These are phyloP conservation scores for Antennarius maculatus DNA, from an alignment of 2,797 vertebrate species.

Conservation along the genomic window DNA sequence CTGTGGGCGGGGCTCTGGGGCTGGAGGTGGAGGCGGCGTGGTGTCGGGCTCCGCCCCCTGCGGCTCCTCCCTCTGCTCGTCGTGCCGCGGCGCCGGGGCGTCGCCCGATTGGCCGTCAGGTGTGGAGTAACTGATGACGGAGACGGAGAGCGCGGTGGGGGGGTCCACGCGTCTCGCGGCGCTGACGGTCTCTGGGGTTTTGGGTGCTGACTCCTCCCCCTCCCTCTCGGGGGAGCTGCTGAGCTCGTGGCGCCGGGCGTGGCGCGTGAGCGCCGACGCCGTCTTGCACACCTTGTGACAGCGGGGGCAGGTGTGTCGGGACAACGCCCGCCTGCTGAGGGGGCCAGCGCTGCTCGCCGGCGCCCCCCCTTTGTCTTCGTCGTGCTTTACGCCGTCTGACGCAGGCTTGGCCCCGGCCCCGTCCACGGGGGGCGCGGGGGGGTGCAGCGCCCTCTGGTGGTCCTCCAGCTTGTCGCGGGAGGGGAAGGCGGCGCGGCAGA, in stretches of 20 bases:
- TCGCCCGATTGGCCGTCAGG: constrained; percentile 52
- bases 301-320: constrained; percentile 86
- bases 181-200: constrained; percentile 53
- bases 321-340: constrained; percentile 83
- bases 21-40: constrained; percentile 32
- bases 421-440: constrained; percentile 52
- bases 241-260: constrained; percentile 85
- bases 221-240: constrained; percentile 80
- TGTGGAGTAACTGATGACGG: constrained; percentile 81
- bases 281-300: constrained; percentile 93
- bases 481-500: constrained; percentile 80
- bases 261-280: constrained; percentile 89
- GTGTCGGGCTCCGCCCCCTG: constrained; percentile 57
- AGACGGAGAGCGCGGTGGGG: constrained; percentile 74
- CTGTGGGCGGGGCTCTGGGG: constrained; percentile 57
- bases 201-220: constrained; percentile 62
- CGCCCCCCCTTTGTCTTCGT: constrained; percentile 69
- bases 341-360: constrained; percentile 67
- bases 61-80: constrained; percentile 50
- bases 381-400: constrained; percentile 57
- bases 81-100: constrained; percentile 45
- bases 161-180: not conserved
- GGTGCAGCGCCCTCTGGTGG: constrained; percentile 84
- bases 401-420: constrained; percentile 54
- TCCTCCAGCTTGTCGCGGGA: constrained; percentile 83